Evolutionary conservation across 1,140 invertebrate genomes (phyloP).

Genomic region (Philopotamus ludificatus): DNA sequence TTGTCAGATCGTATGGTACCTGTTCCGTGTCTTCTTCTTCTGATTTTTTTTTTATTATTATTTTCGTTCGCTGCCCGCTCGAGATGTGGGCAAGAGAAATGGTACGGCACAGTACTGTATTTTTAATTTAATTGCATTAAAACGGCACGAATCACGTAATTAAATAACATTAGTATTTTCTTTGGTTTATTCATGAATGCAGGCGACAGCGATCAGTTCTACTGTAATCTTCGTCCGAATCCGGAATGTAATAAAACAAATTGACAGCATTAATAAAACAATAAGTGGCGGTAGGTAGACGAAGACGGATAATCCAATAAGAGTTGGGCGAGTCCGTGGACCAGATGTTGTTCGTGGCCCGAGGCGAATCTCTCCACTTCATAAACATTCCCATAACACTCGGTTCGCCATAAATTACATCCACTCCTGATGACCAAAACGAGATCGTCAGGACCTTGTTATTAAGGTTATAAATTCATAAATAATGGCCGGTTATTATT

Average conservation of each 20-base stretch:
- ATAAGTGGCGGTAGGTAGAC: background rate
- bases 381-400: conserved; percentile 1
- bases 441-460: background rate
- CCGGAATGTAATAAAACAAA: no score
- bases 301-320: background rate
- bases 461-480: background rate
- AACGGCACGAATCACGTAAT: no score
- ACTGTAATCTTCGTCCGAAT: no score
- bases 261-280: no score
- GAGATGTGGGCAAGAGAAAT: background rate
- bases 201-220: no score
- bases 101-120: no score
- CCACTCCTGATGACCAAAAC: background rate
- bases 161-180: no score
- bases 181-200: no score
- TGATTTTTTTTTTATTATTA: background rate
- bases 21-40: conserved; percentile 12
- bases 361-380: conserved; percentile 13
- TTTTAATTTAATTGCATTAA: no score
- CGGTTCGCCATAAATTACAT: background rate
- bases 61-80: background rate
- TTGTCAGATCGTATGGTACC: conserved; percentile 14
- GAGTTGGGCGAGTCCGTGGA: background rate
- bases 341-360: conserved; percentile 5
- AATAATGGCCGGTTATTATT: background rate